Conservation (phyloP, 2,113 vertebrate species). For the Pollachius pollachius region DNA sequence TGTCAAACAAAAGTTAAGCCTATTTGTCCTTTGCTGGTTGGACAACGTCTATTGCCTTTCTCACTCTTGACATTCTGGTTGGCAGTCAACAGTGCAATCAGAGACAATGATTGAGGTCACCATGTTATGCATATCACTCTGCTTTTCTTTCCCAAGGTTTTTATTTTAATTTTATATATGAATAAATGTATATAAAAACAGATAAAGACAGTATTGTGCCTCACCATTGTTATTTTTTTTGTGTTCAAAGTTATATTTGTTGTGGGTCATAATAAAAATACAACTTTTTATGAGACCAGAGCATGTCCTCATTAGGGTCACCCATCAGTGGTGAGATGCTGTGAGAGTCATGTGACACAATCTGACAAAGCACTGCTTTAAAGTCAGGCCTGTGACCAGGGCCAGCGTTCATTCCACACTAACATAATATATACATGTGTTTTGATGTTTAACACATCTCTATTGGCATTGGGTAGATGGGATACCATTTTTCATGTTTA, state of each 20-base stretch:
- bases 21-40: conserved; percentile 55
- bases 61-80: conserved; percentile 53
- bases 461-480: not conserved
- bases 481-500: not conserved
- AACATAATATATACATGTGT: not conserved
- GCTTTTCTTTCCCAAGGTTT: conserved; percentile 64
- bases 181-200: conserved; percentile 11
- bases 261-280: conserved; percentile 86
- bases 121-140: conserved; percentile 71
- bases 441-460: no score
- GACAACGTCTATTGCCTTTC: conserved; percentile 56
- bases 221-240: conserved; percentile 71
- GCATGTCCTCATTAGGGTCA: conserved; percentile 18
- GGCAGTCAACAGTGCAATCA: conserved; percentile 55
- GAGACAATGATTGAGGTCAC: conserved; percentile 67
- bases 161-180: conserved; percentile 41
- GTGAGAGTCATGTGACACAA: not conserved
- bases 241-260: conserved; percentile 73
- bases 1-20: conserved; percentile 55
- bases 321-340: conserved; percentile 14
- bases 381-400: conserved; percentile 29
- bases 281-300: conserved; percentile 63
- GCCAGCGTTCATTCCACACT: conserved; percentile 11
- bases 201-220: conserved; percentile 67
- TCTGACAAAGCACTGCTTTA: conserved; percentile 7